These are phyloP conservation scores for Pentalonia nigronervosa DNA, from an alignment of 1,140 invertebrate species.

Conservation along the genomic window DNA sequence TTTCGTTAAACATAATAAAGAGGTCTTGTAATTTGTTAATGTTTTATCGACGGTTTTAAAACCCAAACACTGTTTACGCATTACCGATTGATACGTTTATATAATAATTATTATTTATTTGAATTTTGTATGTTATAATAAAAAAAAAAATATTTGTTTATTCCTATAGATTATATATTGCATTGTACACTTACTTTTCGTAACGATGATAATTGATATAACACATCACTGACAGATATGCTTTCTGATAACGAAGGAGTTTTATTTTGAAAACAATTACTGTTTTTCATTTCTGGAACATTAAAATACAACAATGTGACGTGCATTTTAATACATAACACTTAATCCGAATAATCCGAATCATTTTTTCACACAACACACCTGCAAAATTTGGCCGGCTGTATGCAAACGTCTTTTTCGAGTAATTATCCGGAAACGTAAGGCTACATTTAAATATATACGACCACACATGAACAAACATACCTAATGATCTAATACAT, in stretches of 20 bases:
- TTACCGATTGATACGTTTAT: neutral
- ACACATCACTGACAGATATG: slow-evolving; percentile 50
- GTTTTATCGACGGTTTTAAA: neutral
- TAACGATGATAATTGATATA: slow-evolving; percentile 48
- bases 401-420: slow-evolving; percentile 35
- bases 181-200: slow-evolving; percentile 38
- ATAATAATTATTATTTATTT: neutral
- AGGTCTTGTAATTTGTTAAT: too few species aligned
- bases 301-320: neutral
- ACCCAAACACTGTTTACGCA: neutral
- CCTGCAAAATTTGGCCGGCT: slow-evolving; percentile 52
- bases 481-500: neutral
- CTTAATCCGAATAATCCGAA: neutral
- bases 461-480: neutral
- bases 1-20: neutral
- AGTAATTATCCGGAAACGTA: neutral
- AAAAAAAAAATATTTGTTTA: neutral
- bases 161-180: neutral
- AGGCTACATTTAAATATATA: neutral
- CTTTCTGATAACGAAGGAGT: slow-evolving; percentile 14
- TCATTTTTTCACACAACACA: neutral
- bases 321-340: neutral
- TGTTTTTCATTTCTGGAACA: slow-evolving; percentile 46
- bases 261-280: neutral
- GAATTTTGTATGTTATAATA: too few species aligned